phyloP scores from a whole-genome alignment of 2,888 invertebrate species.

The Brenthis daphne region DNA sequence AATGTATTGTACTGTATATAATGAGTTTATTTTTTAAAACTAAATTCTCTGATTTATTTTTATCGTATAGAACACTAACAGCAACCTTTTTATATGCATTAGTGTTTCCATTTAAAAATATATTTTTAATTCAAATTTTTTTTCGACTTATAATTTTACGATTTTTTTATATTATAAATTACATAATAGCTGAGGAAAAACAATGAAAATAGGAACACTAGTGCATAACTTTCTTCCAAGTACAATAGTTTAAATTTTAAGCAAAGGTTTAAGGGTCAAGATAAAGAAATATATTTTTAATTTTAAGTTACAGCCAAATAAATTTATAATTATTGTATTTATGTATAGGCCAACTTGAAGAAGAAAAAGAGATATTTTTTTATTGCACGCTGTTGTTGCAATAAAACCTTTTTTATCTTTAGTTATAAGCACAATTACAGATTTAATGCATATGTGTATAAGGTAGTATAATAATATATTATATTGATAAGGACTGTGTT shows the following conservation, averaged over 20 bases:
- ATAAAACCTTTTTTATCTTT: constrained; percentile 12
- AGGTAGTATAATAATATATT: constrained; percentile 10
- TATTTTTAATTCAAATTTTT: background rate
- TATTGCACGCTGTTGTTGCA: constrained; percentile 4
- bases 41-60: constrained; percentile 6
- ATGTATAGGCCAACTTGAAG: background rate
- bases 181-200: background rate
- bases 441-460: constrained; percentile 3
- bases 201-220: constrained; percentile 3
- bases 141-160: too few relatives aligned
- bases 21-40: constrained; percentile 2
- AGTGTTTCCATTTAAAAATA: background rate
- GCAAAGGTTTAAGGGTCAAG: constrained; percentile 10
- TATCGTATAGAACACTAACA: background rate
- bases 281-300: background rate
- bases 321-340: background rate
- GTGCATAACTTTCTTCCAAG: background rate
- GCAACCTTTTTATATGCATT: background rate
- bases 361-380: background rate
- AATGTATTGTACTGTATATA: background rate
- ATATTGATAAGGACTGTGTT: constrained; percentile 4
- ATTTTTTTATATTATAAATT: background rate
- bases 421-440: constrained; percentile 16
- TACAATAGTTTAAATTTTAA: background rate
- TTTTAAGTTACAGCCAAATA: constrained; percentile 11